Evolutionary conservation across 1,140 invertebrate species (phyloP).

Genomic region (Panonychus citri): DNA sequence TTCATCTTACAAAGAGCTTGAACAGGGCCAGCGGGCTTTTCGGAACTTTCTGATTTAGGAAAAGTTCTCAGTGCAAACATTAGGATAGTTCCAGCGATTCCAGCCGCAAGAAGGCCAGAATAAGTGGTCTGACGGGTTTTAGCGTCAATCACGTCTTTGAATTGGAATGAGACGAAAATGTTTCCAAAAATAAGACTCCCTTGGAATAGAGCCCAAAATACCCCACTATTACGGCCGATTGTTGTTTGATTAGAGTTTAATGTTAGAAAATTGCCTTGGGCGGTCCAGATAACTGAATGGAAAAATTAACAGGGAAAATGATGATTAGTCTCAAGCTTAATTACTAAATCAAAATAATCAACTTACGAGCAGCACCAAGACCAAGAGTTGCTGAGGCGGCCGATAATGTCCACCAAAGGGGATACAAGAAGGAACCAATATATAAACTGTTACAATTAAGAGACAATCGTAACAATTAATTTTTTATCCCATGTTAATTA

Average conservation of each 20-base stretch:
- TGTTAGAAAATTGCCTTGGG: conserved; percentile 78
- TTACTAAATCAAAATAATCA: conserved; percentile 46
- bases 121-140: conserved; percentile 44
- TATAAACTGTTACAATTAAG: no score
- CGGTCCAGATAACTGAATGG: conserved; percentile 27
- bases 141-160: conserved; percentile 42
- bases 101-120: conserved; percentile 38
- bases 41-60: neutral
- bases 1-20: neutral
- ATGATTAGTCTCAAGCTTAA: no score
- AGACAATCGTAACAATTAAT: no score
- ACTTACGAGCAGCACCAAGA: conserved; percentile 51
- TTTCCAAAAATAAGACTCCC: conserved; percentile 75
- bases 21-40: neutral
- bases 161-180: conserved; percentile 70
- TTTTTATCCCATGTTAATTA: no score
- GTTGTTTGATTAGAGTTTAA: conserved; percentile 62
- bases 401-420: conserved; percentile 56
- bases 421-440: conserved; percentile 31
- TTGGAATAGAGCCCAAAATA: conserved; percentile 90
- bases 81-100: conserved; percentile 39
- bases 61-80: conserved; percentile 29
- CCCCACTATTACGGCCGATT: conserved; percentile 70
- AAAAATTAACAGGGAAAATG: neutral
- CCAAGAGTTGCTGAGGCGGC: conserved; percentile 58